A percentile compares a stretch with the other conserved stretches of the same genome.
These are phyloP conservation scores for Cryptoleucopteryx plumbea DNA, from an alignment of 2,113 vertebrate species.

Conservation along the genomic window DNA sequence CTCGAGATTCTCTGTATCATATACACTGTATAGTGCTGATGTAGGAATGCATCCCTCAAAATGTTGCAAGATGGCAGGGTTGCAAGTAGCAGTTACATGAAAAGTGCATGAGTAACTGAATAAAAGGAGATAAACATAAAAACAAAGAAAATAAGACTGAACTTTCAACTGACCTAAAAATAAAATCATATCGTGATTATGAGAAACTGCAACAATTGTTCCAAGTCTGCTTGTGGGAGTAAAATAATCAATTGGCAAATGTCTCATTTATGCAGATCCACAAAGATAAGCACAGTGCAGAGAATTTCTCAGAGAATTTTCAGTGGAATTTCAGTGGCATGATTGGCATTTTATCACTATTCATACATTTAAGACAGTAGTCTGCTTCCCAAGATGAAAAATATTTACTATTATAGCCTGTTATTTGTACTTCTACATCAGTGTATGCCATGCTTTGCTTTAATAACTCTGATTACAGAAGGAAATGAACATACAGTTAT, in stretches of 20 bases:
- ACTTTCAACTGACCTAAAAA: not conserved
- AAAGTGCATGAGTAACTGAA: not conserved
- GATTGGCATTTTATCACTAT: not conserved
- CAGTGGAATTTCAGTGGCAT: not conserved
- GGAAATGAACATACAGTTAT: not conserved
- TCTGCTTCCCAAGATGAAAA: not conserved
- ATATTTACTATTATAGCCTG: not conserved
- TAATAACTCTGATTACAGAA: not conserved
- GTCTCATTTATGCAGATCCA: not conserved
- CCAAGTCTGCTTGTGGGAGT: not conserved
- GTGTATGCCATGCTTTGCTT: not conserved
- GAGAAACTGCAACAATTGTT: not conserved
- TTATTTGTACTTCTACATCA: not conserved
- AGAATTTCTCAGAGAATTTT: not conserved
- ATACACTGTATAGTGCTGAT: not conserved
- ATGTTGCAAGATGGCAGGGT: not conserved
- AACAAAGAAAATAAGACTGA: not conserved
- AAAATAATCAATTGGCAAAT: not conserved
- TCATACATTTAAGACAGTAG: not conserved
- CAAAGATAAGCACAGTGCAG: not conserved
- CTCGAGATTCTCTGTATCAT: not conserved
- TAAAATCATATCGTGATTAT: not conserved
- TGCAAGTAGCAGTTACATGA: not conserved
- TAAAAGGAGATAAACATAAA: not conserved
- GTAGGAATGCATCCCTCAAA: not conserved